Evolutionary conservation across 2,113 vertebrate species (phyloP), one percentile per base, ranked within the genome.

Genomic region (Lophochroa leadbeateri): DNA sequence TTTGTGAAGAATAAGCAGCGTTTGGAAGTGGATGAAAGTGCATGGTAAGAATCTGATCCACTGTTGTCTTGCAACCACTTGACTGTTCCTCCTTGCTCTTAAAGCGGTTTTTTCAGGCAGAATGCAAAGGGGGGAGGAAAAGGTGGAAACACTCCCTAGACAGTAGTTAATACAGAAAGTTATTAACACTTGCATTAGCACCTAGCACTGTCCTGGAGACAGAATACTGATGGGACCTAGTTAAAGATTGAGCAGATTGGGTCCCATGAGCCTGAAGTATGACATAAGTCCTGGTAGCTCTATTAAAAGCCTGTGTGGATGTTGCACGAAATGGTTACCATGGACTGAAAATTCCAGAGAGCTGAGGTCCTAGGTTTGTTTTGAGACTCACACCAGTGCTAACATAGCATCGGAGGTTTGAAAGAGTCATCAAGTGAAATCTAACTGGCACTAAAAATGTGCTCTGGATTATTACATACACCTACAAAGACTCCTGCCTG

Each of bases 131-230:
- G 17, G 17, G 47, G 60, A 64, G 28, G 37, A 53, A 64, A 84
- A 81, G 60, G 67, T 85, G 50, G 67, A 28, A 79, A 69, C 83
- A 44, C 7, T 93, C 88, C 52, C 82, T 91, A 47, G 88, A 65
- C 64, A 41, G 47, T 50, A 69, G 43, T 96, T 94, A 91, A 75
- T 78, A 39, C 2, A 17, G 81, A 69, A 94, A 87, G 77, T 95
- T 96, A 55, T 79, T 95, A 95, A 75, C 80, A 89, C 77, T 57
- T 92, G 46, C 28, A 21, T 91, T 84, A 70, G 37, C 81, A 77
- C 49, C 27, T 74, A 29, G 20, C 49, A 4, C 13, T 70, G 69
- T 90, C 86, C 55, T 71, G 61, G 83, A 91, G 80, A 85, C 61
- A 71, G 52, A 80, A 71, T 82, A 33, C 88, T 82, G n/a, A 17